phyloP scores from a whole-genome alignment of 2,113 vertebrate species.

The Oryzias curvinotus region DNA sequence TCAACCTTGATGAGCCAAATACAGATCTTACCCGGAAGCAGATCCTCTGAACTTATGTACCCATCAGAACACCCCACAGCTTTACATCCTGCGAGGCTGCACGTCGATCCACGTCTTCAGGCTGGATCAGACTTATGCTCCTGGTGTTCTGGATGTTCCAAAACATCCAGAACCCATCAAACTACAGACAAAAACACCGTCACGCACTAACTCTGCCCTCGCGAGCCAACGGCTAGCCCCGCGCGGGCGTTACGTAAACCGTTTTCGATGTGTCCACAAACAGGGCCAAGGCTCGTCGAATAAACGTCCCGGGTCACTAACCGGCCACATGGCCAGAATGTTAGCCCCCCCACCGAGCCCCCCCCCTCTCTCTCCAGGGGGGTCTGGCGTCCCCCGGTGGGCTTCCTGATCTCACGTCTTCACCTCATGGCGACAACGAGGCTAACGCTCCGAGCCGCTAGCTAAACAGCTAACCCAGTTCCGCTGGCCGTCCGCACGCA shows the following conservation, averaged over 20 bases:
- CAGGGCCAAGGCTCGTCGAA: conserved; percentile 44
- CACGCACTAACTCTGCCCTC: neutral
- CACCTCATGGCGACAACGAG: conserved; percentile 72
- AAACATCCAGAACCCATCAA: neutral
- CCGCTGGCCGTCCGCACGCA: conserved; percentile 2
- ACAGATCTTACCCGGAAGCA: conserved; percentile 22
- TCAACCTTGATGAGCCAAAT: neutral
- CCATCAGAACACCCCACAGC: too few relatives aligned
- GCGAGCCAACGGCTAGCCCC: conserved; percentile 27
- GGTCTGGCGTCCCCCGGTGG: conserved; percentile 32
- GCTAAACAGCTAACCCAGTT: conserved; percentile 42
- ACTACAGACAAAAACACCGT: neutral
- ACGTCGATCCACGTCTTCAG: neutral
- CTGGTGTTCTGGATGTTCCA: neutral
- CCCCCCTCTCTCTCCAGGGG: conserved; percentile 36
- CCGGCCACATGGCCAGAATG: conserved; percentile 67
- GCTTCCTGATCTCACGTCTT: conserved; percentile 65
- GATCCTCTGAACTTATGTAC: neutral
- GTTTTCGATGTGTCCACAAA: conserved; percentile 38
- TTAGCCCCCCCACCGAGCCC: conserved; percentile 20
- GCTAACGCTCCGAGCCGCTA: conserved; percentile 41
- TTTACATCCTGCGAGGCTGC: too few relatives aligned
- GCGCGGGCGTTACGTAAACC: conserved; percentile 62
- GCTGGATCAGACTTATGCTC: too few relatives aligned
- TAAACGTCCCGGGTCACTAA: conserved; percentile 16